These are phyloP conservation scores for Anastrepha ludens DNA, from an alignment of 1,140 invertebrate species.

Conservation along the genomic window DNA sequence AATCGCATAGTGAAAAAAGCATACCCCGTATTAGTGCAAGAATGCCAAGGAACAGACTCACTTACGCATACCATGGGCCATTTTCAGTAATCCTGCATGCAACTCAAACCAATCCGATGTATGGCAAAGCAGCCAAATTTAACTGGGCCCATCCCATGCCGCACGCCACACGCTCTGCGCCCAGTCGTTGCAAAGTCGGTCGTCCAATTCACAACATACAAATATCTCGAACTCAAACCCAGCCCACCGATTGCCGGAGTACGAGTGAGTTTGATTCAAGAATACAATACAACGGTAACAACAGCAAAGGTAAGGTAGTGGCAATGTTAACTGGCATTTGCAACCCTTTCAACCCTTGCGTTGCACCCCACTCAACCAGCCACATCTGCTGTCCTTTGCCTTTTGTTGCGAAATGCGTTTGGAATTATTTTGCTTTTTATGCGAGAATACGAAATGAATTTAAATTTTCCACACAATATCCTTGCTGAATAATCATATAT, in stretches of 20 bases:
- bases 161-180: background rate
- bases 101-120: slow-evolving; percentile 17
- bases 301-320: slow-evolving; percentile 3
- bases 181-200: slow-evolving; percentile 18
- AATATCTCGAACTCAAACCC: slow-evolving; percentile 44
- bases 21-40: slow-evolving; percentile 33
- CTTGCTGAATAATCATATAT: slow-evolving; percentile 25
- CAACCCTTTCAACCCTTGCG: slow-evolving; percentile 30
- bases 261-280: background rate
- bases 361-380: background rate
- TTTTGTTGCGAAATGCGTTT: slow-evolving; percentile 13
- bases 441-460: slow-evolving; percentile 37
- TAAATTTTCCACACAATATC: slow-evolving; percentile 35
- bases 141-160: slow-evolving; percentile 22
- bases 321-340: background rate
- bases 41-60: slow-evolving; percentile 6
- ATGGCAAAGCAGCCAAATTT: background rate
- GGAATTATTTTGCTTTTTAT: slow-evolving; percentile 40
- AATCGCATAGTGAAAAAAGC: background rate
- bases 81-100: background rate
- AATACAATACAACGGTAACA: slow-evolving; percentile 2
- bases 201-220: slow-evolving; percentile 37
- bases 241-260: background rate
- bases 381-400: background rate
- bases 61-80: background rate